Evolutionary conservation across 2,113 vertebrate genomes (phyloP).

Genomic region (Myrmophylax atrothorax): DNA sequence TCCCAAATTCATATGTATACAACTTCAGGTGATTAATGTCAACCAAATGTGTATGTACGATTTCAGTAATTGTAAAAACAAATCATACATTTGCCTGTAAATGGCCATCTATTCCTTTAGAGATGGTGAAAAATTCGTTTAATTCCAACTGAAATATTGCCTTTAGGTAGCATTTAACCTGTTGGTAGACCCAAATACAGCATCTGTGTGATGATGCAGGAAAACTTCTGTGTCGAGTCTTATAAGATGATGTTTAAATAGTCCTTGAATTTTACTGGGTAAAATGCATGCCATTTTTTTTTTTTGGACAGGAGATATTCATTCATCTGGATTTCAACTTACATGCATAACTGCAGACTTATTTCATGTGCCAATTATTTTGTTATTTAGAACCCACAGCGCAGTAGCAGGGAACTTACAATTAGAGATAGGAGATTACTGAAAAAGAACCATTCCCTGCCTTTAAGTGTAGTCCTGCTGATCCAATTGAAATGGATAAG

Average conservation of each 20-base stretch:
- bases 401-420: conserved; percentile 3
- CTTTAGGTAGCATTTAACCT: neutral
- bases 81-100: neutral
- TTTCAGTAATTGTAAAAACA: neutral
- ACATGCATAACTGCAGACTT: neutral
- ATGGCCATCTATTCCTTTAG: neutral
- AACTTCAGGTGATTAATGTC: neutral
- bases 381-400: conserved; percentile 13
- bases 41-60: neutral
- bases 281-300: neutral
- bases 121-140: neutral
- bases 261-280: neutral
- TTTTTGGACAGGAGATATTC: neutral
- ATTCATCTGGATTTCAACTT: neutral
- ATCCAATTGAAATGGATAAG: conserved; percentile 16
- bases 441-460: neutral
- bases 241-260: neutral
- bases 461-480: conserved; percentile 10
- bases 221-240: neutral
- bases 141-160: neutral
- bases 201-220: neutral
- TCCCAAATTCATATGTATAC: neutral
- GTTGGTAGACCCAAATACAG: neutral
- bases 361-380: neutral
- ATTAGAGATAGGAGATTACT: conserved; percentile 33